phyloP scores from a whole-genome alignment of 1,140 invertebrate genomes.

The Tribolium madens region DNA sequence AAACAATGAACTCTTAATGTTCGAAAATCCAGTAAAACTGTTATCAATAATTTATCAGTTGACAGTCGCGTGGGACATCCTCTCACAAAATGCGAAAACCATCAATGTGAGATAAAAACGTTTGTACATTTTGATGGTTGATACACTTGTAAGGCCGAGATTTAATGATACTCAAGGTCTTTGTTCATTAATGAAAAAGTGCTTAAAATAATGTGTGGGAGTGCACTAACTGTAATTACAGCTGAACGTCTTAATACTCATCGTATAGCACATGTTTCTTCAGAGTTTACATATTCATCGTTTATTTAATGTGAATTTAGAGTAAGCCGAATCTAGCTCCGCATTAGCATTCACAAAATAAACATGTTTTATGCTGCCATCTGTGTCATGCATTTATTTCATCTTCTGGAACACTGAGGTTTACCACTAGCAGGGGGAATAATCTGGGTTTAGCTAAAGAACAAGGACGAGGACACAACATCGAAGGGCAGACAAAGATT shows the following conservation, averaged over 20 bases:
- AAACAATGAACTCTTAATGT: slow-evolving; percentile 30
- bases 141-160: no score
- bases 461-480: slow-evolving; percentile 18
- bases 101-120: neutral
- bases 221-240: slow-evolving; percentile 17
- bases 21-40: slow-evolving; percentile 10
- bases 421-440: slow-evolving; percentile 13
- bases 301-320: neutral
- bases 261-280: neutral
- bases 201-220: slow-evolving; percentile 20
- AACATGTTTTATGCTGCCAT: slow-evolving; percentile 4
- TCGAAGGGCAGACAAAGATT: slow-evolving; percentile 17
- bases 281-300: neutral
- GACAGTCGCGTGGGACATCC: neutral
- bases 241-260: neutral
- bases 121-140: neutral
- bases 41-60: slow-evolving; percentile 7
- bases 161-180: neutral
- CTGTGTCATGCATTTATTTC: slow-evolving; percentile 4
- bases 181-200: slow-evolving; percentile 18
- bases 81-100: neutral
- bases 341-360: neutral
- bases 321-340: neutral
- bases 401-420: slow-evolving; percentile 9
- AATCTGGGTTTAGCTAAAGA: slow-evolving; percentile 1